Evolutionary conservation across 2,888 invertebrate genomes (phyloP).

Genomic region (Agrilus biguttatus): DNA sequence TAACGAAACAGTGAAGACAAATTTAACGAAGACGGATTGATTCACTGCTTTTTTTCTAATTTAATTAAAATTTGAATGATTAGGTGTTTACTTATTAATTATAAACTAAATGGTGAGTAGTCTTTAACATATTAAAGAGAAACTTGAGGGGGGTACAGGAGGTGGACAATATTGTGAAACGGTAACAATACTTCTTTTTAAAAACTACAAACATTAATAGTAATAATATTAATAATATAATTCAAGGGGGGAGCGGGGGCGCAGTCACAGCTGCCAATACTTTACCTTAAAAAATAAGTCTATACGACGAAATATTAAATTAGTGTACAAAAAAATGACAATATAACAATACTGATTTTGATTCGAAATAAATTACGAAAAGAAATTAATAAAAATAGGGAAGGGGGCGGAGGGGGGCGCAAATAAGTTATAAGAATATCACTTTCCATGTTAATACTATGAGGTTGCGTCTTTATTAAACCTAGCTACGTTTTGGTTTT

Average conservation of each 20-base stretch:
- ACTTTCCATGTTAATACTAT: slow-evolving; percentile 30
- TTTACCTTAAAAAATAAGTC: slow-evolving; percentile 10
- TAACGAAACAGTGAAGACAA: too few relatives aligned
- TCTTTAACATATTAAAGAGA: background rate
- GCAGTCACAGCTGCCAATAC: slow-evolving; percentile 16
- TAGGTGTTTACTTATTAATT: too few relatives aligned
- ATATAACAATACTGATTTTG: slow-evolving; percentile 30
- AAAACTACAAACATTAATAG: background rate
- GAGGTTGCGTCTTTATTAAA: slow-evolving; percentile 15
- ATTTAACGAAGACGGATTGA: too few relatives aligned
- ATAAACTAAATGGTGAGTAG: too few relatives aligned
- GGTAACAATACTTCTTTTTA: background rate
- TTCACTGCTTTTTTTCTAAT: too few relatives aligned
- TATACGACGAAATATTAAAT: slow-evolving; percentile 12
- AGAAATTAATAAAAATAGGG: slow-evolving; percentile 11
- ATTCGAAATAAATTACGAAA: slow-evolving; percentile 22
- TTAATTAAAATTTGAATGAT: too few relatives aligned
- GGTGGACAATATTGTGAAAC: slow-evolving; percentile 3
- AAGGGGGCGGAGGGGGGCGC: slow-evolving; percentile 5
- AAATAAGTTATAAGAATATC: slow-evolving; percentile 26
- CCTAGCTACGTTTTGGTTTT: too few relatives aligned
- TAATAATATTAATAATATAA: background rate
- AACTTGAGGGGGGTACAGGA: background rate
- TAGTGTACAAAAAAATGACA: too few relatives aligned
- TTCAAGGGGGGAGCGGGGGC: background rate